Base-by-base conservation (phyloP, 2,888 invertebrate species). In the Sesia bembeciformis region DNA sequence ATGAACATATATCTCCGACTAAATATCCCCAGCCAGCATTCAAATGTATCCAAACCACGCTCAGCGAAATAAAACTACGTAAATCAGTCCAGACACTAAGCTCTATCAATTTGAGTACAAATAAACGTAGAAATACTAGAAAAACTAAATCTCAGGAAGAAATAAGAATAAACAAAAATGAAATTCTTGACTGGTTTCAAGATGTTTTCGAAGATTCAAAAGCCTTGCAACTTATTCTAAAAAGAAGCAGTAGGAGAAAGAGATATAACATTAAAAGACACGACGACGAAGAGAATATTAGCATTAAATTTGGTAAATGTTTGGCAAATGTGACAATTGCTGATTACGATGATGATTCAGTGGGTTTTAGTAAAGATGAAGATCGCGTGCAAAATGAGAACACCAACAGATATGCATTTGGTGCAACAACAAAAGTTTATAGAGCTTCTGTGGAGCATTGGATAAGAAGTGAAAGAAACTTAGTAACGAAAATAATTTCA, bases 61-160 rank as follows among this genome's bases (percentile, higher is more conserved):
- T 61, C n/a, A 43, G 57, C 4, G 53, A 51, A 3, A 49, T 62
- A 3, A 60, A 60, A 46, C 57, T 51, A 46, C 60, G 56, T 4
- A 72, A 68, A 58, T 73, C 72, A 3, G 63, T 67, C 0, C 73
- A 75, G 55, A 70, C 72, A n/a, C 60, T 64, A 4, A 78, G 76
- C 43, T 67, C 63, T 4, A 58, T 67, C 4, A 67, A 70, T 38
- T 52, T 66, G 40, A 52, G 57, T 4, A 57, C 54, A 4, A 56
- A 39, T 5, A 56, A 54, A 5, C 50, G 53, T 5, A 56, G 56
- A 53, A 43, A 56, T 50, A 56, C 58, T 39, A 73, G 68, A 40
- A 75, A 62, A 59, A 74, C 62, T 8, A 76, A 67, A 57, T 81
- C 77, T 1, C 67, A 78, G 57, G 78, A 72, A 53, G 67, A 72